Percentiles rank a stretch among this genome's conserved stretches.
Evolutionary conservation across 2,888 invertebrate species (phyloP).

Genomic region (Agrochola circellaris): DNA sequence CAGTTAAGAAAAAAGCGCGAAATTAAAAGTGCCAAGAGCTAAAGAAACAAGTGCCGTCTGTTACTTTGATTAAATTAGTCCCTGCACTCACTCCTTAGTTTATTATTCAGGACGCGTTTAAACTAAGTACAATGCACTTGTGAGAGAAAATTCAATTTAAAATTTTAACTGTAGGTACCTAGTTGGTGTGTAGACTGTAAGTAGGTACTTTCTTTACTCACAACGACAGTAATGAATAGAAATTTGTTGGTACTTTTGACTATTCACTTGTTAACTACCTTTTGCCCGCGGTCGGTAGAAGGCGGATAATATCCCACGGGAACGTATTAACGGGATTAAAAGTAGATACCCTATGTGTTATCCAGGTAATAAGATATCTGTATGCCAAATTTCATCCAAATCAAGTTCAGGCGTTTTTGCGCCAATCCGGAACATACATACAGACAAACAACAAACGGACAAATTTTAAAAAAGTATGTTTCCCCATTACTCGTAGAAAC

Average conservation of each 20-base stretch:
- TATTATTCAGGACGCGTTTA: conserved; percentile 38
- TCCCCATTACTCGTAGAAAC: too few relatives aligned
- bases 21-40: conserved; percentile 34
- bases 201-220: not conserved
- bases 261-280: not conserved
- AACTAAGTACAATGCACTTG: conserved; percentile 3
- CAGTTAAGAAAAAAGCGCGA: conserved; percentile 10
- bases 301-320: too few relatives aligned
- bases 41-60: conserved; percentile 26
- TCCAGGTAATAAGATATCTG: too few relatives aligned
- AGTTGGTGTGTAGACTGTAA: not conserved
- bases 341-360: too few relatives aligned
- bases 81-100: conserved; percentile 24
- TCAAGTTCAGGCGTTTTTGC: too few relatives aligned
- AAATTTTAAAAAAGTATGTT: too few relatives aligned
- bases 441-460: too few relatives aligned
- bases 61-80: conserved; percentile 52
- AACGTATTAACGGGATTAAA: too few relatives aligned
- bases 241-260: not conserved
- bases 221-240: not conserved
- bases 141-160: conserved; percentile 7
- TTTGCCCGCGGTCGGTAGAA: too few relatives aligned
- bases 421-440: too few relatives aligned
- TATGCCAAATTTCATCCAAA: too few relatives aligned
- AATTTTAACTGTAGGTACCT: not conserved